Evolutionary conservation across 2,888 invertebrate species (phyloP).

Genomic region (Coecobrya sp.): DNA sequence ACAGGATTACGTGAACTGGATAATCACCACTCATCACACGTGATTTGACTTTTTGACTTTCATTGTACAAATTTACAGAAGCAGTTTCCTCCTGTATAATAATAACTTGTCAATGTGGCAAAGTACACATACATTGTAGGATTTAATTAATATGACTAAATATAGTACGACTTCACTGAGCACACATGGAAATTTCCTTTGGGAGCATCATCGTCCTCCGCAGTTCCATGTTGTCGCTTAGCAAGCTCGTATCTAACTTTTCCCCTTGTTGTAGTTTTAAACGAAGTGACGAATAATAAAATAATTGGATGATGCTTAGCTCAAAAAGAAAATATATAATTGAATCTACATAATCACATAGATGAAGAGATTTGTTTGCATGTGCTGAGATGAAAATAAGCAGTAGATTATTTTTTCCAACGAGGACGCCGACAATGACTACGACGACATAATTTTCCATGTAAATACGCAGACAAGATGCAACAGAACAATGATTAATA

Average conservation of each 20-base stretch:
- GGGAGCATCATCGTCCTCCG: too few species aligned
- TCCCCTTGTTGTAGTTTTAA: not conserved
- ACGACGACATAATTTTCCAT: not conserved
- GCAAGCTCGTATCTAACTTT: not conserved
- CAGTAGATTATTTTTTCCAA: conserved; percentile 21
- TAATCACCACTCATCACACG: not conserved
- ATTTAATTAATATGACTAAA: not conserved
- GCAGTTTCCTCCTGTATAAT: not conserved
- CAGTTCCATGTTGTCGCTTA: too few species aligned
- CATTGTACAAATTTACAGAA: not conserved
- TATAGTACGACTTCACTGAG: not conserved
- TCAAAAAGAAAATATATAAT: not conserved
- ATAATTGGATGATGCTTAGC: conserved; percentile 4
- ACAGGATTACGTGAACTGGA: not conserved
- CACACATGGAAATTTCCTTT: not conserved
- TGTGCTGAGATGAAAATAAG: not conserved
- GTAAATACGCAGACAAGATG: conserved; percentile 18
- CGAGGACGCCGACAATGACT: not conserved
- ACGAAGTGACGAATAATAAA: not conserved
- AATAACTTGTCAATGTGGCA: not conserved
- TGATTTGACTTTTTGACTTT: not conserved
- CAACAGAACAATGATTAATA: conserved; percentile 41
- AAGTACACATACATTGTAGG: not conserved
- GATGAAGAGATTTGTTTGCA: not conserved
- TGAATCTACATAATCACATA: not conserved